Base-by-base conservation (phyloP, 2,888 invertebrate genomes). In the Pachymerium ferrugineum region DNA sequence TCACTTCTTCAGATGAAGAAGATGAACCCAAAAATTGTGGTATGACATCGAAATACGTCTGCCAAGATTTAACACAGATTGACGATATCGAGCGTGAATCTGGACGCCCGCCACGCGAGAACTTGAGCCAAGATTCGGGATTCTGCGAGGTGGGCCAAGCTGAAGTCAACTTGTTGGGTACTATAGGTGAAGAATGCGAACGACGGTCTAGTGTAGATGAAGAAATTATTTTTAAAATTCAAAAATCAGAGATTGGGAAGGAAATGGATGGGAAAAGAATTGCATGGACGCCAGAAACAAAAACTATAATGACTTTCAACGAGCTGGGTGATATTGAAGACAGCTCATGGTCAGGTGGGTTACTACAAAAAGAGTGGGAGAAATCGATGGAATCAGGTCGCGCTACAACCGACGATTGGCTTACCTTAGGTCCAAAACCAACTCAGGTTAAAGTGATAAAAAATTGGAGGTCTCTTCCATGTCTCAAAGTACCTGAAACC, bases 61-160 rank as follows among this genome's bases (percentile, higher is more conserved):
- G 47, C 22, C 47, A 47, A 5, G 47, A 47, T 47, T 47, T 47
- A 10, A 47, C 47, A 2, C 47, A 47, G 22, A 47, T 47, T 5
- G 47, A 47, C 6, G 47, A 47, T 5, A 1, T 47, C 4, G 47
- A 47, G 19, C 47, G 47, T 10, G 47, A 47, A 10, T 47, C 47
- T 0, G 19, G 19, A 4, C 47, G 47, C 16, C 47, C 16, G 22
- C 47, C 70, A 2, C 73, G 88, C 28, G 91, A 91, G 81, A 91
- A 91, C 85, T 85, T 91, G 77, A 90, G 90, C 80, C 91, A 91
- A 82, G 91, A 91, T 82, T 90, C 90, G 79, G 91, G 91, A 73
- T 90, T 89, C 83, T 87, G 90, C 80, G 90, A 90, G 31, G 42
- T 73, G n/a, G 62, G 69, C n/a, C 31, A 31, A 5, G 29, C 31